phyloP scores from a whole-genome alignment of 1,140 invertebrate species.

The Brachionus rotundiformis region DNA sequence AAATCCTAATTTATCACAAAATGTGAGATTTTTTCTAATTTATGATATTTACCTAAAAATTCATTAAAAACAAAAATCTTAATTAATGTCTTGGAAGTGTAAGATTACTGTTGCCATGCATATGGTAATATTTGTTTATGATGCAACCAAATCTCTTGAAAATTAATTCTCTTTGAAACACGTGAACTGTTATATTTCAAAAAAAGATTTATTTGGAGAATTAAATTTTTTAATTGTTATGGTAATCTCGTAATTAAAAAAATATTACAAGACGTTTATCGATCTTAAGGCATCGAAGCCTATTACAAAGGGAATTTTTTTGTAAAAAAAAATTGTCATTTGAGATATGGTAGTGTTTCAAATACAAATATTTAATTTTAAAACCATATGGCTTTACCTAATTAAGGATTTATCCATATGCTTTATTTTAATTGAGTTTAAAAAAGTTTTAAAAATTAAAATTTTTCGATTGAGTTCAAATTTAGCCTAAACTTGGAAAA shows the following conservation, averaged over 20 bases:
- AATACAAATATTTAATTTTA: slow-evolving; percentile 8
- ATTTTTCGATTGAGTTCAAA: not conserved
- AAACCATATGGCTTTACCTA: not conserved
- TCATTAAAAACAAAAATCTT: not conserved
- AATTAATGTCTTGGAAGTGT: not conserved
- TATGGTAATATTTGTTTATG: not conserved
- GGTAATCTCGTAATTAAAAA: not conserved
- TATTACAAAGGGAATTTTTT: not conserved
- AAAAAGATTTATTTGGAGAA: too few relatives aligned
- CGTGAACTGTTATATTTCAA: not conserved
- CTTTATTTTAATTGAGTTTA: not conserved
- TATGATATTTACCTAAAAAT: slow-evolving; percentile 1
- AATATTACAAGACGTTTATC: not conserved
- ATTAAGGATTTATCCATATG: not conserved
- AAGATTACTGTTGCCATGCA: not conserved
- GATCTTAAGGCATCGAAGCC: not conserved
- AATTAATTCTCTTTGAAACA: not conserved
- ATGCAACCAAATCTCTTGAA: not conserved
- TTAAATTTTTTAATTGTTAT: not conserved
- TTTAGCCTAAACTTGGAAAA: not conserved
- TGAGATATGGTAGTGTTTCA: not conserved
- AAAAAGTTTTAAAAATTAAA: not conserved
- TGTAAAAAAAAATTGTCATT: not conserved
- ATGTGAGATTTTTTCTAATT: too few relatives aligned
- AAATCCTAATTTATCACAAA: too few relatives aligned